Base-by-base conservation (phyloP, 2,113 vertebrate genomes). In the Haliaeetus leucogaster region DNA sequence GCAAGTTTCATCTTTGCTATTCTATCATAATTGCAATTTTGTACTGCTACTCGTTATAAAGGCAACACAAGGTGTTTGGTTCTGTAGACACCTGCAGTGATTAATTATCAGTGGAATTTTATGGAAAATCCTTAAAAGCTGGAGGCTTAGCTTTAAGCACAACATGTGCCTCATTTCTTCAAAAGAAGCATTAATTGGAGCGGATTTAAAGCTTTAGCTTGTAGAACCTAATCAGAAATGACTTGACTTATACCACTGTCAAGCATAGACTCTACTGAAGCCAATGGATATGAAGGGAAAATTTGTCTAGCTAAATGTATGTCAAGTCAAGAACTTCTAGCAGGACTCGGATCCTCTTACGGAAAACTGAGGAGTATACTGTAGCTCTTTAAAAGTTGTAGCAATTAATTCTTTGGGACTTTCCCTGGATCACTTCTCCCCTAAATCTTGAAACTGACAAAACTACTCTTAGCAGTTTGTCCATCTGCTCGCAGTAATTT, bases 131-230 rank as follows among this genome's bases (percentile, higher is more conserved):
- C 55, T 80, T 70, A 73, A 93, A 87, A 63, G 8, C 36, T 88
- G 11, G 34, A 83, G 16, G 53, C 42, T 93, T 52, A 93, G n/a
- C 38, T 83, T 94, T 89, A 90, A 92, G 59, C 42, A 78, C 10
- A 88, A 65, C 45, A 38, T 93, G 36, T 73, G 10, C 34, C 34
- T 89, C 19, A 40, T 94, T 95, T 91, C 73, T 82, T 95, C 59
- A 72, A 91, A 88, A 89, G 30, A 56, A 89, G 12, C 42, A 89
- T 67, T 92, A 91, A 94, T 66, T 95, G 73, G 45, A 95, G 43
- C 0, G 0, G 74, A 93, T 93, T 95, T 95, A 85, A 92, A 95
- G 63, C 50, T 93, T 82, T 71, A 55, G 11, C 29, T 76, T 76
- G 58, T 61, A 63, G 70, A 79, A 87, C 11, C 8, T 94, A 87